Conservation (phyloP, 1,140 invertebrate genomes). For the Hycleus cichorii region DNA sequence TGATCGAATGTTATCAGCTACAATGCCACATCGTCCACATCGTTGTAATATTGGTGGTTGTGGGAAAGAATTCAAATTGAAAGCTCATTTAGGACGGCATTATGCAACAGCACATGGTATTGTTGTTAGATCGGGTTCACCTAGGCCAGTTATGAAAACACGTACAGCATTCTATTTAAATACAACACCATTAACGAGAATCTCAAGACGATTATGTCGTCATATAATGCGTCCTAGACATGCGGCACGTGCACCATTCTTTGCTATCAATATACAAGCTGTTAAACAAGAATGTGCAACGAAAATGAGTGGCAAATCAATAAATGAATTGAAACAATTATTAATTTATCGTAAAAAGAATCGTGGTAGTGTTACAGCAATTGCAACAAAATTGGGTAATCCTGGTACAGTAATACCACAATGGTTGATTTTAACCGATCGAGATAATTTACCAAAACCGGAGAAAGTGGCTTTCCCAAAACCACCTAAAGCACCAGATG, state of each 20-base stretch:
- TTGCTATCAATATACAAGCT: conserved; percentile 72
- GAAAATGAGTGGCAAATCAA: conserved; percentile 47
- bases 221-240: conserved; percentile 77
- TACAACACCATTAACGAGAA: conserved; percentile 78
- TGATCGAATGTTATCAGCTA: conserved; percentile 37
- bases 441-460: conserved; percentile 69
- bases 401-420: conserved; percentile 60
- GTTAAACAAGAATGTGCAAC: conserved; percentile 74
- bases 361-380: conserved; percentile 65
- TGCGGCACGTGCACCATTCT: conserved; percentile 80
- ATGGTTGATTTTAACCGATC: conserved; percentile 75
- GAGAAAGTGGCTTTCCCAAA: conserved; percentile 76
- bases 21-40: conserved; percentile 67
- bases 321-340: conserved; percentile 52
- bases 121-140: conserved; percentile 62
- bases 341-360: conserved; percentile 45
- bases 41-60: conserved; percentile 84
- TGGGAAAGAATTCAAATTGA: conserved; percentile 90
- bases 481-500: conserved; percentile 79
- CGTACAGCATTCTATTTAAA: conserved; percentile 91
- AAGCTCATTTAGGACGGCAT: conserved; percentile 83
- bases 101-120: conserved; percentile 84
- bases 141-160: conserved; percentile 92
- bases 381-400: conserved; percentile 67
- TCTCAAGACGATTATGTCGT: conserved; percentile 77